Conservation (phyloP, 2,888 invertebrate species). For the Clanis bilineata region DNA sequence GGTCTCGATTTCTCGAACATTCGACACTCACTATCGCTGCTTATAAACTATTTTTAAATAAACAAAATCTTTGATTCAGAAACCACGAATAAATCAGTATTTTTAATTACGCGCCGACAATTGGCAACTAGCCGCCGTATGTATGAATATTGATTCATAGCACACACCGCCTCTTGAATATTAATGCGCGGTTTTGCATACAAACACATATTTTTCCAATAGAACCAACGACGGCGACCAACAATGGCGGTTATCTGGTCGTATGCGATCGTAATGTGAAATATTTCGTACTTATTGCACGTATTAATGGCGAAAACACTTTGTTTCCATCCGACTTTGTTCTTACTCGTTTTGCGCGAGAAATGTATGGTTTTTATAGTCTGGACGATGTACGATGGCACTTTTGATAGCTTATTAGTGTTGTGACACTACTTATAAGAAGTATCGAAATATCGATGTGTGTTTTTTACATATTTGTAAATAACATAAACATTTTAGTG, state of each 20-base stretch:
- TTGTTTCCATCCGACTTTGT: conserved; percentile 9
- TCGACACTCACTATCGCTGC: no score
- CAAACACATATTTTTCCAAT: conserved; percentile 63
- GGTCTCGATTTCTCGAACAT: no score
- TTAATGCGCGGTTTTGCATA: conserved; percentile 69
- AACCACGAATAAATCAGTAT: not conserved
- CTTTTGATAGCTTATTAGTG: no score
- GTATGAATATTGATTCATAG: conserved; percentile 65
- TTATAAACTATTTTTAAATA: no score
- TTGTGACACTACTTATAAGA: no score
- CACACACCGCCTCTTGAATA: conserved; percentile 50
- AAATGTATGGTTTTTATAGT: not conserved
- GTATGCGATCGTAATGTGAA: conserved; percentile 42
- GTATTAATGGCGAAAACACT: conserved; percentile 15
- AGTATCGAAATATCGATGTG: no score
- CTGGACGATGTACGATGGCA: no score
- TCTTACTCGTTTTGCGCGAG: not conserved
- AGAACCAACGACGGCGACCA: conserved; percentile 34
- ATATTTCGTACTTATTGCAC: conserved; percentile 14
- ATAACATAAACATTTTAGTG: no score
- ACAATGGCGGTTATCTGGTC: conserved; percentile 58
- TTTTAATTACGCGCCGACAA: conserved; percentile 3
- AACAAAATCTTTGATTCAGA: no score
- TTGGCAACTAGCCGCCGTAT: not conserved
- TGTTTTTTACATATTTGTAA: no score